Evolutionary conservation across 2,797 vertebrate species (phyloP).

Genomic region (Anguilla pacifica): DNA sequence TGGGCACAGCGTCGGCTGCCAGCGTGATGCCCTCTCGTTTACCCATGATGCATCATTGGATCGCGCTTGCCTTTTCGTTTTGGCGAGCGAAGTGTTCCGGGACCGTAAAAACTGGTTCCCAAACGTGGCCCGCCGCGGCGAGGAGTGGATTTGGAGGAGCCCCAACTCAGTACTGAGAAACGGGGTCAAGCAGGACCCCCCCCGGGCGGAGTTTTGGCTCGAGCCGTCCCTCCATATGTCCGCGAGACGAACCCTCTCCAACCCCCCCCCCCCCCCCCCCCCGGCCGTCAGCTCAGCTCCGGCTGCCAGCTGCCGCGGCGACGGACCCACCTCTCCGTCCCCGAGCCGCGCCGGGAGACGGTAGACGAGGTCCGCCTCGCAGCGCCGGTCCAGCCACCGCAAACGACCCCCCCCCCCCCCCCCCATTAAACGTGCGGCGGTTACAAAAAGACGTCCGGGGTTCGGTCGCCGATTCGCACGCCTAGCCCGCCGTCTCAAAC

Average conservation of each 20-base stretch:
- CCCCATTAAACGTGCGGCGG: neutral
- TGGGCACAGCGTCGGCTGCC: neutral
- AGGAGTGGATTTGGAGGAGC: neutral
- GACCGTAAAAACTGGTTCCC: neutral
- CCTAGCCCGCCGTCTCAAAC: neutral
- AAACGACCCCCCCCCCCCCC: neutral
- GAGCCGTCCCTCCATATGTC: slow-evolving; percentile 32
- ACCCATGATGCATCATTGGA: neutral
- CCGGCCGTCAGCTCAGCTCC: slow-evolving; percentile 51
- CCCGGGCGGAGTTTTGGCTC: neutral
- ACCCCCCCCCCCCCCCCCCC: no score
- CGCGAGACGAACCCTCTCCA: slow-evolving; percentile 50
- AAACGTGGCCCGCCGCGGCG: neutral
- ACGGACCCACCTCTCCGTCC: neutral
- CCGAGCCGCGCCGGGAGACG: neutral
- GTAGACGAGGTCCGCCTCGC: neutral
- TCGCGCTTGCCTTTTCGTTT: neutral
- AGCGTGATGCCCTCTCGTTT: neutral
- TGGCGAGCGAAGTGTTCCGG: neutral
- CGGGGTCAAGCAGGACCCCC: neutral
- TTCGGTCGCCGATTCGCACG: neutral
- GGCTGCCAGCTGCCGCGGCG: slow-evolving; percentile 48
- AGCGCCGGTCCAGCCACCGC: neutral
- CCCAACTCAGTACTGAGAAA: neutral
- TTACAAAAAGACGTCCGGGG: neutral